Base-by-base conservation (phyloP, 1,140 invertebrate species). In the Aphis gossypii region DNA sequence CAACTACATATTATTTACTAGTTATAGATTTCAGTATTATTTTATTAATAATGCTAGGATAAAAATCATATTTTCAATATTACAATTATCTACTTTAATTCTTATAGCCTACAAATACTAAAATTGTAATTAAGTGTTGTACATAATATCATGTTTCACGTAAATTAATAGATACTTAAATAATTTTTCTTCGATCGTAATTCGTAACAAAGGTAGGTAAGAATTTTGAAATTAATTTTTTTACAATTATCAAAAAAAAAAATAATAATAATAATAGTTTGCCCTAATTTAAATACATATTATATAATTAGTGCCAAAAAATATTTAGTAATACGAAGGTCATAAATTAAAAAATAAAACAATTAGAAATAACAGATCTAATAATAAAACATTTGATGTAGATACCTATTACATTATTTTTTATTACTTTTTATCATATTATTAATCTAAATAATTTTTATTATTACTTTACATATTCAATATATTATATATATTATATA, bases 291-390 rank as follows among this genome's bases (percentile, higher is more conserved):
- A 18, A 56, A 44, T 90, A 44, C 6, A 60, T 89, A 54, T 46
- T 11, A 48, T 35, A 87, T 51, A 14, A 38, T 9, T 56, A 90
- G 38, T 90, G 89, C 89, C 89, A 90, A 90, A 56, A 90, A 60
- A 41, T 46, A 7, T 44, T 90, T 89, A 87, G 18, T 18, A 87
- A 48, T n/a, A 48, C 25, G 54, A 90, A 90, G 89, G 89, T 90
- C 60, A 90, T 44, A 60, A 44, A 90, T 30, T 25, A 68, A 68
- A 88, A 68, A 90, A 60, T 68, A 90, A 90, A 46, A 90, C 89
- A 44, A 68, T 68, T 90, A 90, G 56, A 90, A 60, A 90, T 44
- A 90, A 90, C 38, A 68, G 1, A 90, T 90, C 54, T 90, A 90
- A 68, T 90, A 90, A 90, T 90, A 90, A 68, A 89, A 89, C 5